phyloP scores from a whole-genome alignment of 2,797 vertebrate species.

The Enteromius anoplus region DNA sequence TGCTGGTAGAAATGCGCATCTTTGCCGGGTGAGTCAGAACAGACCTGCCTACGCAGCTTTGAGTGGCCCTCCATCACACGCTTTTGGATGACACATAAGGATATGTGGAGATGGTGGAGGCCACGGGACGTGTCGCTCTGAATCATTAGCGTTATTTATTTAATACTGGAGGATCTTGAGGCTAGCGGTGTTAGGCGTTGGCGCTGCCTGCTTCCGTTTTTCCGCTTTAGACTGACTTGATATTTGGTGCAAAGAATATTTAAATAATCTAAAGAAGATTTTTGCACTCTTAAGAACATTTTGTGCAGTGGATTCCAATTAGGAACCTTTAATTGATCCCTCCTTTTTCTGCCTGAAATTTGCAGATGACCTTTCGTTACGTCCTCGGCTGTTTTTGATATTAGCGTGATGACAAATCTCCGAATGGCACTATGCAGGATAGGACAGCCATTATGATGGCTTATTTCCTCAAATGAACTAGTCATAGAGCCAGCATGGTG shows the following conservation, averaged over 20 bases:
- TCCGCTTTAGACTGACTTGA: not conserved
- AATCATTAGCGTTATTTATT: slow-evolving; percentile 39
- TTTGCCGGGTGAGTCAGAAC: slow-evolving; percentile 43
- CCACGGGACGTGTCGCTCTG: slow-evolving; percentile 17
- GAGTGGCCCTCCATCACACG: slow-evolving; percentile 13
- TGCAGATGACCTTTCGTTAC: slow-evolving; percentile 12
- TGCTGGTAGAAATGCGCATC: slow-evolving; percentile 22
- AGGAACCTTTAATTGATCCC: not conserved
- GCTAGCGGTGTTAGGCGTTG: slow-evolving; percentile 3
- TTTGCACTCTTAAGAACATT: not conserved
- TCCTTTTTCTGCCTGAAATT: not conserved
- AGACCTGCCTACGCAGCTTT: slow-evolving; percentile 19
- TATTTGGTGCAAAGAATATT: not conserved
- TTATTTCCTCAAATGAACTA: slow-evolving; percentile 34
- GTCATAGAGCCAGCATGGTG: not conserved
- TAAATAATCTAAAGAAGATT: not conserved
- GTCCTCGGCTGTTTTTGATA: slow-evolving; percentile 6
- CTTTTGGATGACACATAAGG: slow-evolving; percentile 38
- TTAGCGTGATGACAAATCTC: slow-evolving; percentile 24
- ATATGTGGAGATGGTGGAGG: slow-evolving; percentile 24
- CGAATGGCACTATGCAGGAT: slow-evolving; percentile 33
- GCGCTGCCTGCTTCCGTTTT: not conserved
- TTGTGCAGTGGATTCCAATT: not conserved
- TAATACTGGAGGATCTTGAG: slow-evolving; percentile 9
- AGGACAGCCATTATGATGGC: slow-evolving; percentile 17